Conservation (phyloP, 2,888 invertebrate species). For the Chloromyia formosa region DNA sequence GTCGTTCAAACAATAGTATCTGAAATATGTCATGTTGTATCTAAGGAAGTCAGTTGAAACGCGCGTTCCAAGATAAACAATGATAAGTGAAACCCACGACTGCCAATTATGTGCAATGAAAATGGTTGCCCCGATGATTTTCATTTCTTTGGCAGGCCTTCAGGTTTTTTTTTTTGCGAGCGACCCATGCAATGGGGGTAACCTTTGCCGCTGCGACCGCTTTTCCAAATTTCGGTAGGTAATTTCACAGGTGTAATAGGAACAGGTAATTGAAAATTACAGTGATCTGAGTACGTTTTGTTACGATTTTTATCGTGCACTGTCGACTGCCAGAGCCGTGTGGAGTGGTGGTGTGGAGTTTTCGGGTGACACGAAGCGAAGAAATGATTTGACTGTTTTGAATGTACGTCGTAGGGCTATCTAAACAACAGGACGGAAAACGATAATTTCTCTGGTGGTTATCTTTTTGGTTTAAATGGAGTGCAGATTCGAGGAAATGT, state of each 20-base stretch:
- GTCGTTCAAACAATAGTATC: constrained; percentile 18
- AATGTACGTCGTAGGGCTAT: not conserved
- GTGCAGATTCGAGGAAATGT: constrained; percentile 41
- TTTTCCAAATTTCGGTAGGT: constrained; percentile 6
- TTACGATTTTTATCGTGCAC: constrained; percentile 30
- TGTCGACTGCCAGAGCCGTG: not conserved
- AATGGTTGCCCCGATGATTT: constrained; percentile 29
- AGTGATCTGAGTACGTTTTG: constrained; percentile 21
- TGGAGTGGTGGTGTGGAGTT: not conserved
- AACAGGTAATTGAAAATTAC: constrained; percentile 40
- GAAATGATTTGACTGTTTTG: not conserved
- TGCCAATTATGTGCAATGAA: constrained; percentile 44
- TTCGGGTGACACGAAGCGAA: constrained; percentile 39
- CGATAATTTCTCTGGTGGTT: constrained; percentile 20
- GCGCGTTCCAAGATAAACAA: constrained; percentile 44
- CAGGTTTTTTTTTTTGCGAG: too few relatives aligned
- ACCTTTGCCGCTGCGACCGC: not conserved
- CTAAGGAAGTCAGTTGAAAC: constrained; percentile 27
- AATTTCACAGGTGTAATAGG: constrained; percentile 37
- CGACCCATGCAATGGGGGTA: not conserved
- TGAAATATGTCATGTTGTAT: constrained; percentile 32
- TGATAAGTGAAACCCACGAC: constrained; percentile 49
- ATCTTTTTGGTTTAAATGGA: constrained; percentile 14
- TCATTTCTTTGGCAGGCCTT: not conserved
- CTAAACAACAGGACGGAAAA: constrained; percentile 39